Evolutionary conservation across 2,797 vertebrate species (phyloP), one percentile per base, ranked within the genome.

Genomic region (Cuculus canorus): DNA sequence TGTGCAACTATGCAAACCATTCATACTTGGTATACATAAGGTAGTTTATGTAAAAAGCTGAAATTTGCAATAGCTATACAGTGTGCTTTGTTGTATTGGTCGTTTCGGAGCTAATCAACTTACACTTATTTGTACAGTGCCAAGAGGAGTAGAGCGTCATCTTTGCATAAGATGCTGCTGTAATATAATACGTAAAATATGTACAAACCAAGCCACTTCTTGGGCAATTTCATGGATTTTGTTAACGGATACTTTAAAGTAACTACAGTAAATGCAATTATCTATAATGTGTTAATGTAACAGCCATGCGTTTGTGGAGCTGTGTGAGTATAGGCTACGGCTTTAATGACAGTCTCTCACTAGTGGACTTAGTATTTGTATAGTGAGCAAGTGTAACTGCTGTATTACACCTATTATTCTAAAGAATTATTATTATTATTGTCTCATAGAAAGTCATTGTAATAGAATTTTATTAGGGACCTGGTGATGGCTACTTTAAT

Each of bases 351-450:
- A 50, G 30, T 76, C 59, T 88, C 68, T 93, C 75, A 59, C 30
- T 79, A 41, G 24, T 53, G 61, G 56, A 68, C 82, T 43, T 2
- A 92, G 37, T 73, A 69, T 86, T 90, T 95, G 48, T 94, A 66
- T 70, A 86, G 78, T 75, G 77, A 86, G 87, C 64, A 88, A 90
- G 54, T 88, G 56, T 81, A 82, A 90, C 69, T 91, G 68, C 73
- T 96, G 73, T 95, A 78, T 39, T 79, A 27, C 39, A 56, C 64
- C 12, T 83, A 5, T 71, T 95, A 45, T 79, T 92, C 91, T 77
- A 50, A 88, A 93, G 53, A 47, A 85, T 72, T 27, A 45, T 65
- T 80, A 90, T 73, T 96, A 86, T 90, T 93, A 95, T 94, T 95
- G 75, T 96, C 94, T 86, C 50, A 15, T 87, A 61, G 57, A 56